Conservation (phyloP, 2,888 invertebrate genomes). For the Oasisia sp. region DNA sequence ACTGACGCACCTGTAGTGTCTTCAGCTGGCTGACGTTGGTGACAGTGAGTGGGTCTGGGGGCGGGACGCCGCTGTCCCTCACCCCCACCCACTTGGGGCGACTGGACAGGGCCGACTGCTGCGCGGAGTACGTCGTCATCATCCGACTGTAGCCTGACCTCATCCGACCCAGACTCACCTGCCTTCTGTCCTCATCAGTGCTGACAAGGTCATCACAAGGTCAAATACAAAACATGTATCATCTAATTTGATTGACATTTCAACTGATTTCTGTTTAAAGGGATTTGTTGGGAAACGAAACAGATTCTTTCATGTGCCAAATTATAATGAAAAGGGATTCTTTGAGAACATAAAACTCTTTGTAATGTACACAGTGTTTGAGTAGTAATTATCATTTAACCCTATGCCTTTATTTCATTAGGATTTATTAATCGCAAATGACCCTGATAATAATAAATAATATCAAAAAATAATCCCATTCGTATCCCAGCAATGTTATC, state of each 20-base stretch:
- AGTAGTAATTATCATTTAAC: no score
- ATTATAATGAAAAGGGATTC: no score
- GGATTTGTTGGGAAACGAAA: no score
- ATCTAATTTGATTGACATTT: no score
- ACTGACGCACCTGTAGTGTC: conserved; percentile 53
- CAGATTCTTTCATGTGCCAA: no score
- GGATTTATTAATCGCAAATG: no score
- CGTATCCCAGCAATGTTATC: no score
- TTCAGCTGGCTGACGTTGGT: conserved; percentile 64
- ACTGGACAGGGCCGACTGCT: conserved; percentile 28
- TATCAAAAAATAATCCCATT: no score
- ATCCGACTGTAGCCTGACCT: conserved; percentile 22
- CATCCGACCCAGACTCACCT: neutral
- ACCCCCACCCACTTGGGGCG: conserved; percentile 40
- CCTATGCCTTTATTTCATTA: no score
- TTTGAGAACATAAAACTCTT: no score
- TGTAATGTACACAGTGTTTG: no score
- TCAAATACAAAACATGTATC: neutral
- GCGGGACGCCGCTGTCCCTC: conserved; percentile 47
- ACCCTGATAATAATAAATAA: no score
- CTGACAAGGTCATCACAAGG: conserved; percentile 18
- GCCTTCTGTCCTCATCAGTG: neutral
- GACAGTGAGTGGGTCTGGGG: conserved; percentile 61
- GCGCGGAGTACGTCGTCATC: conserved; percentile 27
- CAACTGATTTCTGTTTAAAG: neutral